Percentiles rank a stretch among this genome's conserved stretches.
phyloP scores from a whole-genome alignment of 2,888 invertebrate genomes.

The Sturmia bella region DNA sequence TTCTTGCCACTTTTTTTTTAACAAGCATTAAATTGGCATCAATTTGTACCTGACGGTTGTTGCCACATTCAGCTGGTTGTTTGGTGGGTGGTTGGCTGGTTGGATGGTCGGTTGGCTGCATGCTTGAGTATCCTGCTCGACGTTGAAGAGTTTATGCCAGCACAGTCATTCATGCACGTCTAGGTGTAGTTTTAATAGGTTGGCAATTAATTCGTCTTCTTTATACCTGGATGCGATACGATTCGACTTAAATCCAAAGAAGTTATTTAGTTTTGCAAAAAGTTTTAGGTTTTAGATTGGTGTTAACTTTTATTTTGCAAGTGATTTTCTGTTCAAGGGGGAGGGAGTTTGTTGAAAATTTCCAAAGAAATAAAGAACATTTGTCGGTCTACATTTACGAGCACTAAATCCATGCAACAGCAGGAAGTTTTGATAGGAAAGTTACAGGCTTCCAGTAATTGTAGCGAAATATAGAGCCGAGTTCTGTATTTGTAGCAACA shows the following conservation, averaged over 20 bases:
- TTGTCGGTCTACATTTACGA: too few species aligned
- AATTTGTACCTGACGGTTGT: slow-evolving; percentile 60
- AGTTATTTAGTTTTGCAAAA: slow-evolving; percentile 15
- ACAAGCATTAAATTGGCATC: slow-evolving; percentile 59
- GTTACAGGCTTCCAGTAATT: too few species aligned
- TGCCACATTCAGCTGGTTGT: slow-evolving; percentile 41
- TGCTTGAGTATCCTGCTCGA: slow-evolving; percentile 1
- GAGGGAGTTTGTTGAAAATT: too few species aligned
- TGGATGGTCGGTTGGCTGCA: background rate
- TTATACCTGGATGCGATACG: slow-evolving; percentile 38
- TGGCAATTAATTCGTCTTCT: slow-evolving; percentile 66
- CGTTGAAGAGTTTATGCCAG: slow-evolving; percentile 1
- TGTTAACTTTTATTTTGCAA: slow-evolving; percentile 11
- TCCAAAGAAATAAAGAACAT: too few species aligned
- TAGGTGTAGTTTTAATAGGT: slow-evolving; percentile 61
- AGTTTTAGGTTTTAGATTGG: slow-evolving; percentile 11
- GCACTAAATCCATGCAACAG: too few species aligned
- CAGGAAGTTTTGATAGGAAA: too few species aligned
- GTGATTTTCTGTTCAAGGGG: background rate
- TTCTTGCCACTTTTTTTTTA: background rate
- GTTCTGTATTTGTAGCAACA: too few species aligned
- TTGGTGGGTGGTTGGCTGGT: slow-evolving; percentile 14
- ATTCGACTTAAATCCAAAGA: slow-evolving; percentile 43
- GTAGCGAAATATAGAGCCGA: too few species aligned
- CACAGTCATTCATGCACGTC: slow-evolving; percentile 49